Evolutionary conservation across 2,797 vertebrate species (phyloP), one percentile per base, ranked within the genome.

Genomic region (Oreochromis grahami): DNA sequence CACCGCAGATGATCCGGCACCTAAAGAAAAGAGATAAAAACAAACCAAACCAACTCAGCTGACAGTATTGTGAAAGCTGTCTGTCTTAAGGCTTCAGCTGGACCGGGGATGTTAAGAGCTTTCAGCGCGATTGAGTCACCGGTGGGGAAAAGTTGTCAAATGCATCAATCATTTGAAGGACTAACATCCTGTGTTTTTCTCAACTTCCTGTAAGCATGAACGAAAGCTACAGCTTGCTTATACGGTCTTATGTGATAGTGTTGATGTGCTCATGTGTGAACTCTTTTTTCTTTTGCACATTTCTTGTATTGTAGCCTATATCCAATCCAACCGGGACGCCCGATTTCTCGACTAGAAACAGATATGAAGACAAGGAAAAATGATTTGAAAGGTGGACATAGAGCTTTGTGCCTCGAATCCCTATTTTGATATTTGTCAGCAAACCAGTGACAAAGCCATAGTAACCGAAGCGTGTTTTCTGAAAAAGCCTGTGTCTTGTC

Each of bases 391-490:
- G 24, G 26, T 50, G 10, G 17, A 50, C 45, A 13, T n/a, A 32
- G 45, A 74, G 26, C 26, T 19, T 3, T 74, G 58, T 5, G 29
- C 56, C 68, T 26, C 24, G 3, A 70, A 58, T 79, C 36, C 15
- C n/a, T 17, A 21, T 79, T 82, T 76, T 77, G 76, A 56, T 19
- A 5, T 83, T 24, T 78, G 41, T 82, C 84, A 78, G 80, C 50
- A 43, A 58, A 70, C 19, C 19, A 7, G 72, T 50, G 45, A 82
- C 68, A 78, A 63, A 76, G 74, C 72, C 56, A 60, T 48, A 60
- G 74, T 29, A 70, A 80, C 77, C 74, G 14, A 52, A 81, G 51
- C 15, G 77, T 78, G 81, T 74, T 90, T 88, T 84, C 58, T 83
- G 7, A 45, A 65, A 21, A 83, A 80, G 43, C 65, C 83, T 2